Evolutionary conservation across 1,140 invertebrate genomes (phyloP), one percentile per base, ranked within the genome.

Genomic region (Caenorhabditis tropicalis): DNA sequence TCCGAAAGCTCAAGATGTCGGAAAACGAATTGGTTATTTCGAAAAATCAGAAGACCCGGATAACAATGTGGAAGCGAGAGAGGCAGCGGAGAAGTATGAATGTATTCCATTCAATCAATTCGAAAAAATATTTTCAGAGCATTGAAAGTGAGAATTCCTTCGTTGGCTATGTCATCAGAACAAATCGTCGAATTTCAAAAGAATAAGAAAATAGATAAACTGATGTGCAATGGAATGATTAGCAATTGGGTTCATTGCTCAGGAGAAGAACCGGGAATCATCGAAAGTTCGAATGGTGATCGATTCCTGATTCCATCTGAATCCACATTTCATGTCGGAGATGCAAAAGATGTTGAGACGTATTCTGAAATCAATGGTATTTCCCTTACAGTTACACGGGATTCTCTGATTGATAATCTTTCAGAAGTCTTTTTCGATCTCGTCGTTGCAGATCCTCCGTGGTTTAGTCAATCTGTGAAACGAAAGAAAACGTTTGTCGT

Each of bases 381-480:
- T n/a, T n/a, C n/a, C n/a, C n/a, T n/a, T n/a, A n/a, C n/a, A n/a
- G n/a, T n/a, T n/a, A n/a, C n/a, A n/a, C n/a, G n/a, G n/a, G n/a
- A n/a, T n/a, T n/a, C n/a, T n/a, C n/a, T n/a, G n/a, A n/a, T n/a
- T n/a, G n/a, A 43, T 4, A 10, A 12, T 39, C 48, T 16, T 80
- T 79, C n/a, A 31, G 87, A 89, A 19, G 86, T 90, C 43, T 89
- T 91, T 49, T 97, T 93, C 94, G 95, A 97, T 91, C 92, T 96
- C 60, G 93, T 97, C 79, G 91, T 97, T 24, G 92, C 96, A 85
- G 96, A 98, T 93, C 96, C 96, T 81, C 96, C 96, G 1, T 98
- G 96, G 96, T 94, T 94, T 92, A 97, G 97, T 91, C 96, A 96
- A 92, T 88, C 88, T 6, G 88, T 88, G 19, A 84, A 85, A 88